These are phyloP conservation scores for Mechanitis mazaeus DNA, from an alignment of 2,888 invertebrate genomes.

Conservation along the genomic window DNA sequence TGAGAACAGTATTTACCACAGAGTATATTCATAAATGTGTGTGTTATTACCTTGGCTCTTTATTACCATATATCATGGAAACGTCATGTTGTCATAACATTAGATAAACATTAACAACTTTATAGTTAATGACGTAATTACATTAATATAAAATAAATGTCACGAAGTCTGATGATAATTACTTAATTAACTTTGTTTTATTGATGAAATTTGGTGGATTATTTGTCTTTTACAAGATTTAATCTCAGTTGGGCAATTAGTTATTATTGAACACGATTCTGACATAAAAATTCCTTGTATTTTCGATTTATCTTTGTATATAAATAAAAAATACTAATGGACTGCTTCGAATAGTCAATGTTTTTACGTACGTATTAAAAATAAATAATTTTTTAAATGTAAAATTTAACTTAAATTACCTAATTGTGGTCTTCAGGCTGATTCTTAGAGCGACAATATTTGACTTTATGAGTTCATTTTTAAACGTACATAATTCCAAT, in stretches of 20 bases:
- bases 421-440: not conserved
- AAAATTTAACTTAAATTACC: too few species aligned
- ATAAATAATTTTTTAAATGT: too few species aligned
- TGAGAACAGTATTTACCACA: not conserved
- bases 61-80: not conserved
- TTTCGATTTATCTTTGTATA: too few species aligned
- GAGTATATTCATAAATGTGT: too few species aligned
- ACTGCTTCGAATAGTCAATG: too few species aligned
- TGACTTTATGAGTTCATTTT: slow-evolving; percentile 28
- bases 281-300: not conserved
- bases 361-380: too few species aligned
- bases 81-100: not conserved
- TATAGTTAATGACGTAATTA: slow-evolving; percentile 1
- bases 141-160: not conserved
- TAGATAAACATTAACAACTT: slow-evolving; percentile 2
- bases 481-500: slow-evolving; percentile 43
- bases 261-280: slow-evolving; percentile 4
- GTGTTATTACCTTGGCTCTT: not conserved
- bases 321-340: too few species aligned
- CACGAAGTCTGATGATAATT: not conserved
- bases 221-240: not conserved
- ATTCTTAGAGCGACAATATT: slow-evolving; percentile 26
- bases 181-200: slow-evolving; percentile 3
- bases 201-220: slow-evolving; percentile 1
- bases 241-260: not conserved